These are phyloP conservation scores for Cheumatopsyche charites DNA, from an alignment of 1,140 invertebrate species.

Conservation along the genomic window DNA sequence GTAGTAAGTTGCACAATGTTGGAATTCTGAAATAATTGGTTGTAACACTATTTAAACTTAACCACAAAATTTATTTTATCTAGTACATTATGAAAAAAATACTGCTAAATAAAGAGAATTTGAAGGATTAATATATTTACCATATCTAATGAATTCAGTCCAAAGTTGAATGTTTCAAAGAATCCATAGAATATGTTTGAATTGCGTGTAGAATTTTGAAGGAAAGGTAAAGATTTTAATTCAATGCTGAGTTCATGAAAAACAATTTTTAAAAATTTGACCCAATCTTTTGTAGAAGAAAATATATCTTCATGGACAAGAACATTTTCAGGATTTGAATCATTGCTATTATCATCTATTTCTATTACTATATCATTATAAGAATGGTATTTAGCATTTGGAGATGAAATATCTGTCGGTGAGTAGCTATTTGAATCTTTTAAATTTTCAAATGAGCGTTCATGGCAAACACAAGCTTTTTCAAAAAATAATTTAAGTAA, in stretches of 20 bases:
- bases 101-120: neutral
- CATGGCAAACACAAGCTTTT: no score
- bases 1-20: constrained; percentile 1
- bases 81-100: neutral
- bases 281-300: neutral
- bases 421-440: no score
- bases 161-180: neutral
- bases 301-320: neutral
- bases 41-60: no score
- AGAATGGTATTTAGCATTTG: neutral
- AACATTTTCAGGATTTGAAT: neutral
- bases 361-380: neutral
- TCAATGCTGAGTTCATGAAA: neutral
- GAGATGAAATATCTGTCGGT: no score
- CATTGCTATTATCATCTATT: constrained; percentile 16
- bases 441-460: no score
- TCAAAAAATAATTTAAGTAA: no score
- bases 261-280: neutral
- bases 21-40: constrained; percentile 7
- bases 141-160: neutral
- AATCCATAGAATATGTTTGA: neutral
- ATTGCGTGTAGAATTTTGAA: no score
- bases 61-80: neutral
- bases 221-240: no score
- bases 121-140: neutral